A percentile compares a stretch with the other conserved stretches of the same genome.
Evolutionary conservation across 2,888 invertebrate species (phyloP).

Genomic region (Latrodectus elegans): DNA sequence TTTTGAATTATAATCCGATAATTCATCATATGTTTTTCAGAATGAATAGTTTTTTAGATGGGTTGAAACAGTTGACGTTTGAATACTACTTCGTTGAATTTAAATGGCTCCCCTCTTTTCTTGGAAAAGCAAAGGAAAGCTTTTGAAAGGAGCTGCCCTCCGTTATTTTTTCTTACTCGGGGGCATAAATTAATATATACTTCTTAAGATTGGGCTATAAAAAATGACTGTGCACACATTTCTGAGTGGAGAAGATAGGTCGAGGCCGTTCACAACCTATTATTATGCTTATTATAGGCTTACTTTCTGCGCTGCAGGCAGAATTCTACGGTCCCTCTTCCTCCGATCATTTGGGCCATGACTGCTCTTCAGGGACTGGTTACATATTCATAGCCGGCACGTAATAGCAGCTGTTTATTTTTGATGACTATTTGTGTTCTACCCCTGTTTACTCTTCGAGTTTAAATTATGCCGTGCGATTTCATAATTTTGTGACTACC

Average conservation of each 20-base stretch:
- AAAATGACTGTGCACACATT: not conserved
- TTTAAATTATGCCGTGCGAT: not conserved
- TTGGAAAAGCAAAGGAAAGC: not conserved
- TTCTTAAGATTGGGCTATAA: conserved; percentile 8
- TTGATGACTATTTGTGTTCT: not conserved
- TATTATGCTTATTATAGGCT: conserved; percentile 53
- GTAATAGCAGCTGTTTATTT: not conserved
- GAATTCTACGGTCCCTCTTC: conserved; percentile 35
- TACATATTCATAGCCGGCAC: not conserved
- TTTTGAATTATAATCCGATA: too few relatives aligned
- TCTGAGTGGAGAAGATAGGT: conserved; percentile 33
- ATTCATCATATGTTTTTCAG: too few relatives aligned
- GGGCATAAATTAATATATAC: conserved; percentile 30
- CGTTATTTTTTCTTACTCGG: conserved; percentile 26
- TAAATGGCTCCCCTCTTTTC: not conserved
- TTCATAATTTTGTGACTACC: not conserved
- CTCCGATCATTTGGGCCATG: conserved; percentile 56
- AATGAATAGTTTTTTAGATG: too few relatives aligned
- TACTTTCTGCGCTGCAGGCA: conserved; percentile 13
- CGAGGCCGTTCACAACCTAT: conserved; percentile 36
- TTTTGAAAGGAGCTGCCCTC: not conserved
- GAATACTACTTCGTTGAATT: too few relatives aligned
- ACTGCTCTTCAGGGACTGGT: conserved; percentile 35
- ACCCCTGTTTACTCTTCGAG: not conserved
- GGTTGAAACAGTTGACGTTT: too few relatives aligned